phyloP scores from a whole-genome alignment of 2,797 vertebrate genomes.

The Malacoctenus gilli region DNA sequence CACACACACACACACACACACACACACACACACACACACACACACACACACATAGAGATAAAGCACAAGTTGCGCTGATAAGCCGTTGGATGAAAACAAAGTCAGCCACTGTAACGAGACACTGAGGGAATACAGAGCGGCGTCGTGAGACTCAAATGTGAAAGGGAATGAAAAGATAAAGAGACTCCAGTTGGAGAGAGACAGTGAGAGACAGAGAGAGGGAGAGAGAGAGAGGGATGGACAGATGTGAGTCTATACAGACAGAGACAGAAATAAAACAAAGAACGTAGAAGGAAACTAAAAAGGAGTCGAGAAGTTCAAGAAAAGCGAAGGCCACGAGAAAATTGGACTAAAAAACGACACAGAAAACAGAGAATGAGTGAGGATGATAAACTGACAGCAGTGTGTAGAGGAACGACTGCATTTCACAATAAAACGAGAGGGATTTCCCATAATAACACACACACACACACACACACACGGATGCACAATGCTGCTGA shows the following conservation, averaged over 20 bases:
- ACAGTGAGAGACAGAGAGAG: background rate
- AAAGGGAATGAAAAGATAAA: slow-evolving; percentile 61
- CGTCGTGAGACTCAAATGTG: slow-evolving; percentile 33
- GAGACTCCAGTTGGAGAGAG: slow-evolving; percentile 32
- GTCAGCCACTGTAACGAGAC: slow-evolving; percentile 71
- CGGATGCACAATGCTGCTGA: background rate
- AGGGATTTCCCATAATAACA: slow-evolving; percentile 39
- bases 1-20: slow-evolving; percentile 12
- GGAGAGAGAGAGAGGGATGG: slow-evolving; percentile 21
- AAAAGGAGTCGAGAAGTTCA: background rate
- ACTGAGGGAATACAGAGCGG: slow-evolving; percentile 61
- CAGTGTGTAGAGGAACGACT: slow-evolving; percentile 37
- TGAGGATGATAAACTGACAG: slow-evolving; percentile 39
- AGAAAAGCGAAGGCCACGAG: background rate
- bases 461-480: slow-evolving; percentile 12
- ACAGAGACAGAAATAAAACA: slow-evolving; percentile 14
- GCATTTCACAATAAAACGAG: slow-evolving; percentile 41
- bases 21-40: slow-evolving; percentile 5
- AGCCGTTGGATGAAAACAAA: slow-evolving; percentile 67
- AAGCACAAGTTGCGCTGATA: slow-evolving; percentile 56
- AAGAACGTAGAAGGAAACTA: slow-evolving; percentile 5
- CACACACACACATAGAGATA: slow-evolving; percentile 31
- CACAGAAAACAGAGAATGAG: slow-evolving; percentile 40
- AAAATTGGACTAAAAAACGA: background rate
- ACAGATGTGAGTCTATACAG: slow-evolving; percentile 11